phyloP scores from a whole-genome alignment of 2,797 vertebrate species.

The Nasua narica region DNA sequence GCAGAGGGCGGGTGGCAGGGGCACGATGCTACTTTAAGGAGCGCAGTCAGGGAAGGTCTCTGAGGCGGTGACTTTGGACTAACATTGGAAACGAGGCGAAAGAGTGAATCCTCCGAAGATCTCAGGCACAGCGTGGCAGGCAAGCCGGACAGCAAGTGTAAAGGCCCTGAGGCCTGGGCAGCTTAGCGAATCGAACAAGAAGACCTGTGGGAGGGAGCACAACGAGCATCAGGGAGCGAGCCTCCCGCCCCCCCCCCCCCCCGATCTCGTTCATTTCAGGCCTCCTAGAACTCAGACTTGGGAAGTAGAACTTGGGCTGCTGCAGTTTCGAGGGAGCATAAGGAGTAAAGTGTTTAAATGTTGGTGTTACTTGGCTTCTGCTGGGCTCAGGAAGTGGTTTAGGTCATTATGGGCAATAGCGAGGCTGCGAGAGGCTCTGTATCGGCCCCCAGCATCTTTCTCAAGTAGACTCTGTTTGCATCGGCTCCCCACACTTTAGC shows the following conservation, averaged over 20 bases:
- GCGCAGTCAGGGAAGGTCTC: not conserved
- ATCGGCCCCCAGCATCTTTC: not conserved
- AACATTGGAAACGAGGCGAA: not conserved
- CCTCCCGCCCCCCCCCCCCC: not conserved
- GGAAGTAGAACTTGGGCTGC: not conserved
- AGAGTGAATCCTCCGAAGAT: not conserved
- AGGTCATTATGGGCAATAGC: not conserved
- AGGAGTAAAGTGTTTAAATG: not conserved
- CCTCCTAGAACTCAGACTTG: not conserved
- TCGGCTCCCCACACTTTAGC: not conserved
- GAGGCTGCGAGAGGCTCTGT: accelerated
- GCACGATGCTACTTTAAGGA: not conserved
- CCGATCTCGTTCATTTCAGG: not conserved
- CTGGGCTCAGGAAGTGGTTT: not conserved
- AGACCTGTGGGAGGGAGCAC: too few species aligned
- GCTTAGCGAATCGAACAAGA: not conserved
- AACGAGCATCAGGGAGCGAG: accelerated
- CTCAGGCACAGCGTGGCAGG: not conserved
- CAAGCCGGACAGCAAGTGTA: not conserved
- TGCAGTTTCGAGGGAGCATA: not conserved
- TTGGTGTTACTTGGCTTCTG: not conserved
- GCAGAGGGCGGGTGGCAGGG: not conserved
- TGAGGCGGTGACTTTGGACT: not conserved
- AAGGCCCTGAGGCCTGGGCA: not conserved
- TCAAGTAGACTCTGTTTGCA: not conserved